Evolutionary conservation across 92 coral and sea anemone species (phyloP), one percentile per base, ranked within the genome.

Genomic region (Epizoanthus rinbou): DNA sequence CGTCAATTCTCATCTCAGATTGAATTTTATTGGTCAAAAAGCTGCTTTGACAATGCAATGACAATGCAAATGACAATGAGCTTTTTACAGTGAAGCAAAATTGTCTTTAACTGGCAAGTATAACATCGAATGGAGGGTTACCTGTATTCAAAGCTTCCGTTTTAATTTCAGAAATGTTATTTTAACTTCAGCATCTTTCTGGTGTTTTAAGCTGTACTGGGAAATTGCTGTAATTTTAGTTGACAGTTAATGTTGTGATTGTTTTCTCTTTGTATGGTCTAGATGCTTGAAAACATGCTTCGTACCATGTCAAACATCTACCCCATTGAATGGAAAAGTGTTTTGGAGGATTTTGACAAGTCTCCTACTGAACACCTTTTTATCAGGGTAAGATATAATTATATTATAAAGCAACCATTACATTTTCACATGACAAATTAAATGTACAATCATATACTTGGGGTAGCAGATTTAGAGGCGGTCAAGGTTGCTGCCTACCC

Each of bases 251-350:
- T 60, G 5, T 66, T 52, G 39, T 33, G 16, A 8, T 7, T 69
- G 8, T 24, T 39, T 8, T 8, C 35, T 18, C 13, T 15, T 54
- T 37, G 10, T 54, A 63, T 16, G 31, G 8, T 75, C 18, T 63
- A 96, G 99, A 92, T 96, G 74, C 88, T 96, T 78, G 97, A 93
- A 75, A 93, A 96, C 86, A 73, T 92, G 56, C 75, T 96, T 2
- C 91, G 97, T 14, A 91, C 99, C 13, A 82, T 96, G 66, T 90
- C 97, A 16, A 80, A 91, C 74, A 87, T 96, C 33, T 96, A 96
- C 69, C 99, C 99, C 45, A 79, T 96, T 71, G 99, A 96, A 81
- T 93, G 98, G 97, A 93, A 85, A 56, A 93, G 95, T 86, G 89
- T 94, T 35, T 73, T 89, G 24, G 90, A 83, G 56, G 99, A 97